Evolutionary conservation across 2,888 invertebrate species (phyloP).

Genomic region (Drosophila stalkeri): DNA sequence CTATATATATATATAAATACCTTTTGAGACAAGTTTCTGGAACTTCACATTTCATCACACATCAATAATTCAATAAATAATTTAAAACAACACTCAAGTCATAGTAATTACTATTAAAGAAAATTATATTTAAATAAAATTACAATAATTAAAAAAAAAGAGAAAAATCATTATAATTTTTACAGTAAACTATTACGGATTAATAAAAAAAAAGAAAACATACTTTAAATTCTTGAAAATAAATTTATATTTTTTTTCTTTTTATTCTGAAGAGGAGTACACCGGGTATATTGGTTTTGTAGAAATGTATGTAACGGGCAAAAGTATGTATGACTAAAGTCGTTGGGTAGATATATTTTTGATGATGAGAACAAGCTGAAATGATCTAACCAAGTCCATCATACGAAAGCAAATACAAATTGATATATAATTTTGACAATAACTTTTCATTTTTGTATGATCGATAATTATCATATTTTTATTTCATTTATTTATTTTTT

Average conservation of each 20-base stretch:
- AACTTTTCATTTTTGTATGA: no score
- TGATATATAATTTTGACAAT: no score
- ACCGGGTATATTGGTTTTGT: background rate
- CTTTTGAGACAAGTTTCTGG: conserved; percentile 40
- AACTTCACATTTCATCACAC: conserved; percentile 40
- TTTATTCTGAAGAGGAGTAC: background rate
- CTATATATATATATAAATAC: conserved; percentile 13
- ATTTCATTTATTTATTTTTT: no score
- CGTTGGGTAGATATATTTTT: no score
- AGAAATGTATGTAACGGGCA: background rate
- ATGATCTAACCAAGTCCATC: no score
- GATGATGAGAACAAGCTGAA: no score
- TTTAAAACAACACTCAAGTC: conserved; percentile 67
- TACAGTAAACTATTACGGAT: conserved; percentile 64
- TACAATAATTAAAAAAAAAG: conserved; percentile 18
- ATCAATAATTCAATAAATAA: conserved; percentile 39
- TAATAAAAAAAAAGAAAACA: conserved; percentile 41
- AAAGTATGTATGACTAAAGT: background rate
- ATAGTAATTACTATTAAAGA: conserved; percentile 75
- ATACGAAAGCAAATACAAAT: no score
- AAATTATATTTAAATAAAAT: conserved; percentile 53
- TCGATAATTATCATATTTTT: no score
- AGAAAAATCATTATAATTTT: conserved; percentile 46
- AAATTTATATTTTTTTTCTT: background rate
- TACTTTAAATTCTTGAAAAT: conserved; percentile 40